phyloP scores from a whole-genome alignment of 2,113 vertebrate genomes.

The Corynorhinus townsendii region DNA sequence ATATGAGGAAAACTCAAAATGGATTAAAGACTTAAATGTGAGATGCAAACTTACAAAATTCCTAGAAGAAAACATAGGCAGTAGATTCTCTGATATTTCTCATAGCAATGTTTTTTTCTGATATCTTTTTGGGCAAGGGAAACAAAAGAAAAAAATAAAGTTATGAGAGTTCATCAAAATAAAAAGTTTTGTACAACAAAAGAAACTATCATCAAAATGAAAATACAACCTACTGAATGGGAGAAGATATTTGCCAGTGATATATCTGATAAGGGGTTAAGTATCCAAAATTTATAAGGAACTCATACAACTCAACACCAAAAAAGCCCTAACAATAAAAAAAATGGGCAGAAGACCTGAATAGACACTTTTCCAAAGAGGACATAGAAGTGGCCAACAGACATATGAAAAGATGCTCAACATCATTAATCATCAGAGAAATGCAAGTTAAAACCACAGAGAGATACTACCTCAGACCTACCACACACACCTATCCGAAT shows the following conservation, averaged over 20 bases:
- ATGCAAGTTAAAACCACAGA: no score
- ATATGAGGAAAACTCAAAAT: not conserved
- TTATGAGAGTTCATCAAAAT: not conserved
- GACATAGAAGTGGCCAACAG: not conserved
- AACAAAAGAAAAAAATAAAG: not conserved
- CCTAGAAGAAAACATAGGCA: not conserved
- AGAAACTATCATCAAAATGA: not conserved
- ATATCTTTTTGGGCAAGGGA: not conserved
- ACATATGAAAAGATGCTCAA: not conserved
- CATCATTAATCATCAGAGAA: not conserved
- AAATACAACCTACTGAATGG: not conserved
- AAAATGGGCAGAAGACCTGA: not conserved
- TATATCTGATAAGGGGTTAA: not conserved
- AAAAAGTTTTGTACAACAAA: not conserved
- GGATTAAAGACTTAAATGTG: not conserved
- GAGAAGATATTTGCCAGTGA: not conserved
- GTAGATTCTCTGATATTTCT: not conserved
- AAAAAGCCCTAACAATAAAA: not conserved
- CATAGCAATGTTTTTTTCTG: not conserved
- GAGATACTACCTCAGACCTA: not conserved
- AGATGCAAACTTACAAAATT: not conserved
- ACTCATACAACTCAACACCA: not conserved
- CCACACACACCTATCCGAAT: not conserved
- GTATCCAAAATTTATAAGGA: not conserved
- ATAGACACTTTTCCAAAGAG: not conserved